phyloP scores from a whole-genome alignment of 2,113 vertebrate species.

The Otis tarda region DNA sequence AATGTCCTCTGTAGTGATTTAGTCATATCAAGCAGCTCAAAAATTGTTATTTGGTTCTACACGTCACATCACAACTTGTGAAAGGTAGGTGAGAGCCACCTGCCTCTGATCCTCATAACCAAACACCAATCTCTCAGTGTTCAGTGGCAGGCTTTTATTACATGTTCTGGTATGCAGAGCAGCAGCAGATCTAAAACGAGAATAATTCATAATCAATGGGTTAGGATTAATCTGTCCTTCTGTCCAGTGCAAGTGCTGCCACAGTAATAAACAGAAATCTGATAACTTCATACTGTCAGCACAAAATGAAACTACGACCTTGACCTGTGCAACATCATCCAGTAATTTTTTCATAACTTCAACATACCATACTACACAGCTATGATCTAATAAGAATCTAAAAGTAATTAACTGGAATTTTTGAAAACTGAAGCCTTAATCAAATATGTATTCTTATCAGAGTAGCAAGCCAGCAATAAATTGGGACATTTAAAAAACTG shows the following conservation, averaged over 20 bases:
- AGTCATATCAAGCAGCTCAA: background rate
- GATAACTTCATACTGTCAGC: constrained; percentile 69
- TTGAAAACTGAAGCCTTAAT: constrained; percentile 74
- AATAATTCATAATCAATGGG: constrained; percentile 50
- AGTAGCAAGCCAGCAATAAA: constrained; percentile 79
- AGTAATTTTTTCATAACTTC: constrained; percentile 74
- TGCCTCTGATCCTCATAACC: background rate
- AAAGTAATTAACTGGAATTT: constrained; percentile 82
- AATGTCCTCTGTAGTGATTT: background rate
- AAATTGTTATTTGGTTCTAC: background rate
- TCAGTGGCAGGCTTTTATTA: constrained; percentile 17
- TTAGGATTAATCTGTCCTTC: constrained; percentile 47
- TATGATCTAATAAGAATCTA: constrained; percentile 80
- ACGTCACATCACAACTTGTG: background rate
- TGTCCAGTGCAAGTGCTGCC: constrained; percentile 51
- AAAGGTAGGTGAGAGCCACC: background rate
- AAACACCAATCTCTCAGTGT: background rate
- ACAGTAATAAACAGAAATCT: constrained; percentile 71
- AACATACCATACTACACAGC: constrained; percentile 45
- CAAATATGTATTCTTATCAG: constrained; percentile 80
- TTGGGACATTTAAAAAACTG: constrained; percentile 81
- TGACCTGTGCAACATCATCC: constrained; percentile 68
- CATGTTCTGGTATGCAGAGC: constrained; percentile 39
- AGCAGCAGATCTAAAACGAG: constrained; percentile 50
- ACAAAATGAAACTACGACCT: constrained; percentile 71